Evolutionary conservation across 2,888 invertebrate species (phyloP), one percentile per base, ranked within the genome.

Genomic region (Leucozona laternaria): DNA sequence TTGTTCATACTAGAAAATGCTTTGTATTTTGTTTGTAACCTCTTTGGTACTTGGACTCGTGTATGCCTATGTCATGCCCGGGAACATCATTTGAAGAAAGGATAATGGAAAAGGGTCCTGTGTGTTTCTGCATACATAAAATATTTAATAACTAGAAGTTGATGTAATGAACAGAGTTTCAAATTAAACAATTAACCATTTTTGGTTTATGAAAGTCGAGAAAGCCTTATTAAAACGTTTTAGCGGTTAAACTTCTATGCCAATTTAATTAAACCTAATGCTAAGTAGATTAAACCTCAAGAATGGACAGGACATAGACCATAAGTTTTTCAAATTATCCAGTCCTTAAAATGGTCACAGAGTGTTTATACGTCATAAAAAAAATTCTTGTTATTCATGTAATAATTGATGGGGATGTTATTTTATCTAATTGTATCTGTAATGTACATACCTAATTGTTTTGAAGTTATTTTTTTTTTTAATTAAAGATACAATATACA

Each of bases 111-210:
- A 48, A 45, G 34, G 66, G 34, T 31, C 15, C 5, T 66, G 8
- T 43, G 2, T 20, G 28, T 22, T 28, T 43, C 1, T 34, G 20
- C 13, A 13, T 34, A 13, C 45, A 66, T 66, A 20, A 43, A 64
- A 64, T 64, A 64, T 64, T 64, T 28, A 64, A 45, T 43, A 45
- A 43, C 62, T 28, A 58, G 58, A 37, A 58, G 13, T 58, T 58
- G 58, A 22, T 37, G 37, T 37, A 58, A 58, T 58, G 4, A 58
- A 58, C 58, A 37, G 58, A 58, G 34, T 34, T 58, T 58, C 37
- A 58, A 58, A 58, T 37, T 58, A 58, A 58, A 37, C 37, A 37
- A 37, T 58, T 37, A 37, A 34, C 58, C 34, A 58, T 58, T 58
- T 57, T 58, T 37, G 58, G 58, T 58, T 58, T 37, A 58, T 20